Percentiles rank a stretch among this genome's conserved stretches.
These are phyloP conservation scores for Tanypteryx hageni DNA, from an alignment of 2,888 invertebrate species.

Conservation along the genomic window DNA sequence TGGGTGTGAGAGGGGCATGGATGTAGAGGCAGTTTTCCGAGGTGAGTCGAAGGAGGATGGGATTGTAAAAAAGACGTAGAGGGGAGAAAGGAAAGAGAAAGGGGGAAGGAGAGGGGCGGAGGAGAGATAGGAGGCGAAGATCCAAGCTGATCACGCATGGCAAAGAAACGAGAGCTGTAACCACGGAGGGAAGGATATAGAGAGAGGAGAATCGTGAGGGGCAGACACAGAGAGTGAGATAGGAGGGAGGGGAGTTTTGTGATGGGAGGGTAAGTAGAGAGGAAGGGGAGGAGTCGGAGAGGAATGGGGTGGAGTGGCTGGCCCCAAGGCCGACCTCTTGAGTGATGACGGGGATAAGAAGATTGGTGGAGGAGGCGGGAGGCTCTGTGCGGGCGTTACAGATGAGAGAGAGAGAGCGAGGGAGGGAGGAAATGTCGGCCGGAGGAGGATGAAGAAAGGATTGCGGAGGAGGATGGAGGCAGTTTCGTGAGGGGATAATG, in stretches of 20 bases:
- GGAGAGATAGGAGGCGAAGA: not conserved
- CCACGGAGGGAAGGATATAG: no score
- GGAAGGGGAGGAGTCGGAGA: not conserved
- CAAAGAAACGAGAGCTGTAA: constrained; percentile 48
- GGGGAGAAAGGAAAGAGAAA: not conserved
- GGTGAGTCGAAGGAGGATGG: no score
- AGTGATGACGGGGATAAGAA: constrained; percentile 63
- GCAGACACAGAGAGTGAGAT: no score
- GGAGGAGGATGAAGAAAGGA: not conserved
- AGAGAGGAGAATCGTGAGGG: constrained; percentile 43
- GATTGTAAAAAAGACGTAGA: not conserved
- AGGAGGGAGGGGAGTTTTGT: not conserved
- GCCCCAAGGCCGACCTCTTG: constrained; percentile 63
- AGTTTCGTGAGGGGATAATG: constrained; percentile 32
- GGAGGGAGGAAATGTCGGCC: not conserved
- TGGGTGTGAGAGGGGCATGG: no score
- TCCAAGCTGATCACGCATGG: constrained; percentile 47
- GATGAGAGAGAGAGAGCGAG: not conserved
- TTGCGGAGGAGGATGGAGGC: not conserved
- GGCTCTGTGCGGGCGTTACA: constrained; percentile 44
- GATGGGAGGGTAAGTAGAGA: not conserved
- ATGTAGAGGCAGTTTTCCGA: no score
- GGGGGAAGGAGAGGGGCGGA: not conserved
- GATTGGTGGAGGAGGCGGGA: constrained; percentile 51
- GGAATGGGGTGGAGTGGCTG: constrained; percentile 33